Evolutionary conservation across 2,797 vertebrate genomes (phyloP), one percentile per base, ranked within the genome.

Genomic region (Pseudotriccus pelzelni): DNA sequence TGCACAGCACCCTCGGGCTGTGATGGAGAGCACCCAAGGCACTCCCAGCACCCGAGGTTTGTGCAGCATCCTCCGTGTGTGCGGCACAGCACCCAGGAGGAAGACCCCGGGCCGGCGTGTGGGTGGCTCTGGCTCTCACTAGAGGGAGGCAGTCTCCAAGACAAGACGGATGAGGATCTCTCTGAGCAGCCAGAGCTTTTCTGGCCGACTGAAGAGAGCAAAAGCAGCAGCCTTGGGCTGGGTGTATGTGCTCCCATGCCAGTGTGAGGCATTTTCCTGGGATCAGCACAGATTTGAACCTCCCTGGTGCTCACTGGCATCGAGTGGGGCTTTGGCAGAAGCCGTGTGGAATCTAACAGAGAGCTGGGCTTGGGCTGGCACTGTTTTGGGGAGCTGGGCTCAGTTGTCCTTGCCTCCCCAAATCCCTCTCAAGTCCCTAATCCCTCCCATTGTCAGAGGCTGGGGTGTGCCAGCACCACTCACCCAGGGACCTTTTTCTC

Each of bases 121-220:
- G 21, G 44, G 28, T 50, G n/a, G 23, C 16, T 2, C 3, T 0
- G 19, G 32, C 86, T 12, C 24, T 88, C 98, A 67, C 97, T 94
- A 98, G 98, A 92, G 98, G 97, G 97, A 97, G 92, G 89, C 95
- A 97, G 67, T 11, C 36, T 55, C 95, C 91, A 53, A 16, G 63
- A 39, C 74, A 97, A 92, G 24, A 4, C 0, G 0, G 39, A 1
- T 0, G 5, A 74, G 63, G 12, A 59, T 37, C 36, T 14, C 19
- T 8, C 25, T 15, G 58, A 8, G 80, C 76, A 60, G 93, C 47
- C 9, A 0, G 55, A 84, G 90, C 36, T 56, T 32, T 18, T 21
- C 53, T n/a, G 2, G 36, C 24, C 0, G 46, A 32, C 60, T 4
- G 67, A 2, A 39, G 47, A 27, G 8, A n/a, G 41, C 13, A 25